Conservation (phyloP, 64 coral and sea anemone species). For the Trachythela sp. region DNA sequence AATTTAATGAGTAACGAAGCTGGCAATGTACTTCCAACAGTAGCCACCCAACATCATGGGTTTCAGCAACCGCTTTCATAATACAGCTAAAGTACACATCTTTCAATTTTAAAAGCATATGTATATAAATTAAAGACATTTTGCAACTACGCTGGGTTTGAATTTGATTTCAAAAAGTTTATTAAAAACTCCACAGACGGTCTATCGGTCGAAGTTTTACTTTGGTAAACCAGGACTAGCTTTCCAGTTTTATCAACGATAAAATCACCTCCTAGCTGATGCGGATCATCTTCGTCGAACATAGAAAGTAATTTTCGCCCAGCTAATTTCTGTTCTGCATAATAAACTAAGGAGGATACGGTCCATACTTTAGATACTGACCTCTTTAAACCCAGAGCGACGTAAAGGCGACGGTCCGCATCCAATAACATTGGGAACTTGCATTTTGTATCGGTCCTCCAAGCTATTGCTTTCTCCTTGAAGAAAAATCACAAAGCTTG, state of each 20-base stretch:
- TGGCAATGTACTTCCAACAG: neutral
- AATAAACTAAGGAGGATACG: slow-evolving; percentile 57
- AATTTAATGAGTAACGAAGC: neutral
- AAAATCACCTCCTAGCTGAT: slow-evolving; percentile 88
- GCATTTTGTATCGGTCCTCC: slow-evolving; percentile 71
- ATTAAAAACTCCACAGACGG: slow-evolving; percentile 66
- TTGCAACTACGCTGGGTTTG: neutral
- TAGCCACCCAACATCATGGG: neutral
- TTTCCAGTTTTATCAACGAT: slow-evolving; percentile 67
- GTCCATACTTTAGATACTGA: slow-evolving; percentile 77
- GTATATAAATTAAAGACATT: too few relatives aligned
- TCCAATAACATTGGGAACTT: slow-evolving; percentile 71
- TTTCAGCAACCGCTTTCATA: neutral
- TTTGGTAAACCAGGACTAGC: slow-evolving; percentile 62
- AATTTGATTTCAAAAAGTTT: slow-evolving; percentile 35
- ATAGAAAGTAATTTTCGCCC: slow-evolving; percentile 47
- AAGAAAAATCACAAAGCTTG: neutral
- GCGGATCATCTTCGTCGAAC: slow-evolving; percentile 77
- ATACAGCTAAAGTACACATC: neutral
- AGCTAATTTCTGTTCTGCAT: slow-evolving; percentile 75
- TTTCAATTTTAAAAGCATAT: neutral
- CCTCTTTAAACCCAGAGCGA: slow-evolving; percentile 61
- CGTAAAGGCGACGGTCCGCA: slow-evolving; percentile 52
- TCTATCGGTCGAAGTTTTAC: slow-evolving; percentile 66
- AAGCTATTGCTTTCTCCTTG: slow-evolving; percentile 75